A percentile compares a stretch with the other conserved stretches of the same genome.
Conservation (phyloP, 2,888 invertebrate species). For the Hydrotaea diabolus region DNA sequence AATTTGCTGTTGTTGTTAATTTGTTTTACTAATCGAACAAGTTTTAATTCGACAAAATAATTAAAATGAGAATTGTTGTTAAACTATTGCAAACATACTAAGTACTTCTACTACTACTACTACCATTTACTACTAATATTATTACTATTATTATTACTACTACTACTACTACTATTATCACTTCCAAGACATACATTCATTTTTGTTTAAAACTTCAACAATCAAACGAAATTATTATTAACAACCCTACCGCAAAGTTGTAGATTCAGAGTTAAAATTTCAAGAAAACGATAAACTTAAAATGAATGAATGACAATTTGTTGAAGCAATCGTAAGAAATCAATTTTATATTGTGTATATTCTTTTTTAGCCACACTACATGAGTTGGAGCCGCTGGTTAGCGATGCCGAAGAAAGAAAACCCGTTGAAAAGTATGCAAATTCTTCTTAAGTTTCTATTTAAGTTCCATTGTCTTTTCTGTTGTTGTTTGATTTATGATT, state of each 20-base stretch:
- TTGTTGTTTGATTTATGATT: too few relatives aligned
- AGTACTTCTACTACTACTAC: slow-evolving; percentile 13
- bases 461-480: neutral
- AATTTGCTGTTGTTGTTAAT: slow-evolving; percentile 67
- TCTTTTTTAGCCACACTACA: slow-evolving; percentile 79
- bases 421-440: slow-evolving; percentile 79
- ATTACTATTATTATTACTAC: neutral
- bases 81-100: slow-evolving; percentile 40
- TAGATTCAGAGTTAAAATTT: slow-evolving; percentile 7
- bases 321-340: slow-evolving; percentile 72
- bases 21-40: slow-evolving; percentile 54
- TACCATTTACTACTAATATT: neutral
- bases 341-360: slow-evolving; percentile 73
- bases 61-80: neutral
- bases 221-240: neutral
- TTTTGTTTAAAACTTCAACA: neutral
- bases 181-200: slow-evolving; percentile 7
- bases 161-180: neutral
- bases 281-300: slow-evolving; percentile 13
- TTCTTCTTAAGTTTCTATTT: slow-evolving; percentile 54
- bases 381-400: slow-evolving; percentile 89
- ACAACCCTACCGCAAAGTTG: neutral
- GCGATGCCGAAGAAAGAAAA: slow-evolving; percentile 83
- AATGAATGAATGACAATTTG: slow-evolving; percentile 42
- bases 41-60: slow-evolving; percentile 16